These are phyloP conservation scores for Drosophila flavopinicola DNA, from an alignment of 2,888 invertebrate species.

Conservation along the genomic window DNA sequence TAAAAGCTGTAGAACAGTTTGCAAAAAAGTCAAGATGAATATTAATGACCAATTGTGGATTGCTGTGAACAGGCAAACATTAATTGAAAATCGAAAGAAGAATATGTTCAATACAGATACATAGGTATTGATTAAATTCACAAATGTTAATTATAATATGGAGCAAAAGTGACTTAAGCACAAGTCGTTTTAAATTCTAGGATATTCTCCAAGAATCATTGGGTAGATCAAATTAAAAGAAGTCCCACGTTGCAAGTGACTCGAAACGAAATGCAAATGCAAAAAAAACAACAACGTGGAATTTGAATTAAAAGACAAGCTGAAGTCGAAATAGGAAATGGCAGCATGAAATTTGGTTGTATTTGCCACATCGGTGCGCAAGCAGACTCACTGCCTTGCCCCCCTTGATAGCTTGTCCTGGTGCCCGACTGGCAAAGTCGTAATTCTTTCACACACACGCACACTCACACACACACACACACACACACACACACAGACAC, in stretches of 20 bases:
- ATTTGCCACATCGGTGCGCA: constrained; percentile 47
- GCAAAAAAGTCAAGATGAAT: too few species aligned
- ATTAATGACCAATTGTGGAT: too few species aligned
- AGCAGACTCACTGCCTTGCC: constrained; percentile 7
- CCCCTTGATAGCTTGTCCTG: constrained; percentile 42
- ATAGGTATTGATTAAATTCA: too few species aligned
- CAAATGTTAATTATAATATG: background rate
- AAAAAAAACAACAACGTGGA: constrained; percentile 54
- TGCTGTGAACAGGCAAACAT: too few species aligned
- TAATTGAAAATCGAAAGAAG: too few species aligned
- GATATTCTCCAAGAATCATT: constrained; percentile 3
- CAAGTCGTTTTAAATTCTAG: constrained; percentile 2
- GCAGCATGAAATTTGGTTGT: constrained; percentile 68
- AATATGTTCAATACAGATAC: too few species aligned
- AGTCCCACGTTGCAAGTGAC: constrained; percentile 8
- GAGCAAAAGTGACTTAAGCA: background rate
- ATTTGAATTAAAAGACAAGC: constrained; percentile 64
- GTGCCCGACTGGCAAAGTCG: constrained; percentile 62
- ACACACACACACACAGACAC: constrained; percentile 18
- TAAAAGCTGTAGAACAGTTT: too few species aligned
- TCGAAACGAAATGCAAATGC: constrained; percentile 47
- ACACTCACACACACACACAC: constrained; percentile 11
- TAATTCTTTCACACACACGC: constrained; percentile 61
- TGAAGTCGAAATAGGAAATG: constrained; percentile 63
- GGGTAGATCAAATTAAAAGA: constrained; percentile 1